Base-by-base conservation (phyloP, 2,888 invertebrate species). In the Druceiella hillmani region DNA sequence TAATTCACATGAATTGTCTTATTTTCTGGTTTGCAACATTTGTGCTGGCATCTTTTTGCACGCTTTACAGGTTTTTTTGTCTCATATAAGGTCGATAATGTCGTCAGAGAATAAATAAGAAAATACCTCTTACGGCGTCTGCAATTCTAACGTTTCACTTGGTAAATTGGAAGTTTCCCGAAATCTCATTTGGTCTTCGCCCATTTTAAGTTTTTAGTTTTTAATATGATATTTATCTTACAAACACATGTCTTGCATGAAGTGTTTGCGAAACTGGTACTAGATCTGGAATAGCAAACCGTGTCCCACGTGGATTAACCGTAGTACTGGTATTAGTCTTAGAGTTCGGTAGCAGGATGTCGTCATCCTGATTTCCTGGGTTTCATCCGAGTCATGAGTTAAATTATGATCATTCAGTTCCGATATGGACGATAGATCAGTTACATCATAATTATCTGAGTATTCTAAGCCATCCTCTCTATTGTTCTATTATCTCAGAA, bases 201-300 rank as follows among this genome's bases (percentile, higher is more conserved):
- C n/a, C n/a, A n/a, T n/a, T n/a, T n/a, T 37, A 44, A 37, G 27
- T 36, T 40, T 44, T 45, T 44, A 17, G 35, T 45, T 43, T 46
- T 44, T 41, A 41, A 46, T 33, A 45, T 44, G 28, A 16, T 10
- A 44, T 45, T 45, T 29, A 33, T 15, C 34, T 40, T 45, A 16
- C 25, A 40, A 32, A 38, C 37, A 27, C 41, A 41, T 35, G 39
- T 42, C 16, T 12, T 37, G 28, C 35, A 32, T 28, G 35, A 17
- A 10, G 36, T 28, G 27, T 30, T 29, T 36, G 15, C 24, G 22
- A 33, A 36, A 33, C 34, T 13, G 36, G 20, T 17, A 32, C 28
- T 13, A 24, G 29, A 36, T 7, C 7, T n/a, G n/a, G n/a, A n/a
- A n/a, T n/a, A n/a, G n/a, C n/a, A n/a, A n/a, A n/a, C n/a, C n/a